These are phyloP conservation scores for Hoplostethus atlanticus DNA, from an alignment of 2,797 vertebrate genomes.

Conservation along the genomic window DNA sequence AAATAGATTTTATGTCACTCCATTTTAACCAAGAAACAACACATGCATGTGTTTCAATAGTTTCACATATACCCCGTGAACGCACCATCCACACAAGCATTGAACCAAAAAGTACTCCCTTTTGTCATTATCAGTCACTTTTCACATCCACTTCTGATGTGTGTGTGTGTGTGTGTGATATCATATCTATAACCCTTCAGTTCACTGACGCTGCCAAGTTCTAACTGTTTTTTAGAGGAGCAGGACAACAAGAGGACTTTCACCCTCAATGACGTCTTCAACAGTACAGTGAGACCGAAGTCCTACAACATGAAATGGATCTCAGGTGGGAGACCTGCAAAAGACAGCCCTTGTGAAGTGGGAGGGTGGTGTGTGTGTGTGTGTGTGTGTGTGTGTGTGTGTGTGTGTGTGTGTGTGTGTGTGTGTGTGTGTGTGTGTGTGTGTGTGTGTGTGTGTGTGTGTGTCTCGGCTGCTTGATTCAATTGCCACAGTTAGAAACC, in stretches of 20 bases:
- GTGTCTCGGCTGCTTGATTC: too few relatives aligned
- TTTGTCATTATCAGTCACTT: conserved; percentile 20
- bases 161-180: not conserved
- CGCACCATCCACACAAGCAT: not conserved
- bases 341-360: not conserved
- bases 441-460: too few relatives aligned
- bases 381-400: too few relatives aligned
- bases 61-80: not conserved
- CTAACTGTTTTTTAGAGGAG: conserved; percentile 60
- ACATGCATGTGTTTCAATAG: conserved; percentile 5
- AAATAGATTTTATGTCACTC: too few relatives aligned
- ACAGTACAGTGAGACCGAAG: conserved; percentile 86
- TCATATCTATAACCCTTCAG: conserved; percentile 3
- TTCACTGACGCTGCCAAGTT: not conserved
- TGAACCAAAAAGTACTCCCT: conserved; percentile 22
- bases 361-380: too few relatives aligned
- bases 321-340: conserved; percentile 85
- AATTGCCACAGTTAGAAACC: too few relatives aligned
- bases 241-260: conserved; percentile 70
- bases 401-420: too few relatives aligned
- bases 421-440: too few relatives aligned
- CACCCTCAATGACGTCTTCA: conserved; percentile 91
- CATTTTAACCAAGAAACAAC: too few relatives aligned
- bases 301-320: conserved; percentile 92
- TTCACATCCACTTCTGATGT: not conserved